Conservation (phyloP, 2,113 vertebrate genomes). For the Rutilus rutilus region DNA sequence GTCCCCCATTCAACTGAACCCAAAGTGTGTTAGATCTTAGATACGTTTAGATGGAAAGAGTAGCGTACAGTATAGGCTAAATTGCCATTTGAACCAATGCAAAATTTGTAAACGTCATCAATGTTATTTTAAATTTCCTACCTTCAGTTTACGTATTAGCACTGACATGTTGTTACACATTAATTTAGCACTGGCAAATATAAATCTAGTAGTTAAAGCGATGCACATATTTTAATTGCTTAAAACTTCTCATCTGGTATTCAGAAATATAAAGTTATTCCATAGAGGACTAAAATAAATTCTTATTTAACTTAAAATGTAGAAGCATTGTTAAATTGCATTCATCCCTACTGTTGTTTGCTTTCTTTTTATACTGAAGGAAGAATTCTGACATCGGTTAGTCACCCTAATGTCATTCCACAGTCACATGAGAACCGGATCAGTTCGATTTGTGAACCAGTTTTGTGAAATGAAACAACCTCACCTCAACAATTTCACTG, state of each 20-base stretch:
- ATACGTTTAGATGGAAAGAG: background rate
- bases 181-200: background rate
- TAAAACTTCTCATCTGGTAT: background rate
- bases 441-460: background rate
- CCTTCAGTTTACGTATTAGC: background rate
- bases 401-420: background rate
- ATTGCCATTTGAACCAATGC: background rate
- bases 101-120: background rate
- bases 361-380: background rate
- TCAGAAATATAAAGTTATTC: background rate
- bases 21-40: background rate
- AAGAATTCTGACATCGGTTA: background rate
- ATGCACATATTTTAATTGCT: background rate
- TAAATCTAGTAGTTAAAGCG: background rate
- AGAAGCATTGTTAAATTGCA: background rate
- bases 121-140: background rate
- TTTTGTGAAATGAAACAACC: background rate
- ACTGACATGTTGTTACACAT: background rate
- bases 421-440: background rate
- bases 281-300: background rate
- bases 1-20: slow-evolving; percentile 2
- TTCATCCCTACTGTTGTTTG: background rate
- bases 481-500: background rate
- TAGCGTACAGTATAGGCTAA: background rate
- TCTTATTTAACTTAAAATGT: background rate